Base-by-base conservation (phyloP, 2,797 vertebrate genomes). In the Hafferia zeledoni region DNA sequence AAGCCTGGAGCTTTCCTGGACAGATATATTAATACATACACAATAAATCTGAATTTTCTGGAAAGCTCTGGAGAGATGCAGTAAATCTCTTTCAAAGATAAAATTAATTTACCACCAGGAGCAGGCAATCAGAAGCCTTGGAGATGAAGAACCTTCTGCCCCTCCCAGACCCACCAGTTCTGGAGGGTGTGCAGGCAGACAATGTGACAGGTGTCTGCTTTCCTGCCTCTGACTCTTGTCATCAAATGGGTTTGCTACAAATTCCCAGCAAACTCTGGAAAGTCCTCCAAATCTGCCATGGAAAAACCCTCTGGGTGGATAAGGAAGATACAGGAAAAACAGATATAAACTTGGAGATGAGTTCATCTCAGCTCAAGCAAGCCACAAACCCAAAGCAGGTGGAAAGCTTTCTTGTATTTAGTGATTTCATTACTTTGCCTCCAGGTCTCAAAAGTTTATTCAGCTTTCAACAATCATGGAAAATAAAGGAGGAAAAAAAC, bases 1-100 rank as follows among this genome's bases (percentile, higher is more conserved):
- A 89, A 94, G 55, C 24, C 55, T 57, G 39, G 22, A 91, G 82
- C 68, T 65, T 72, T 89, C 64, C 74, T 12, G 11, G 25, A 60
- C 17, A 95, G 63, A 71, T 81, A 52, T 64, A 87, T 6, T 41
- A 80, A 77, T 6, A 10, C 27, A 72, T 0, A 6, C 4, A 52
- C 25, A 83, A 50, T 80, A 90, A 61, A 80, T 50, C 30, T 61
- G 30, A 55, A 55, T 80, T 91, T 91, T 83, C 83, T 59, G 56
- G 75, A 82, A 91, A 65, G 46, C 23, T 89, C 82, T 64, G 59
- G 6, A 17, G 69, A 85, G 31, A 79, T 30, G 28, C 37, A 30
- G 43, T 76, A 75, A 64, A 82, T 71, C 59, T 64, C 15, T 74
- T 84, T 79, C 75, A 82, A 61, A 85, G 35, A 47, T 20, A 83